Percentiles rank a stretch among this genome's conserved stretches.
phyloP scores from a whole-genome alignment of 2,113 vertebrate genomes.

The Meleagris gallopavo region DNA sequence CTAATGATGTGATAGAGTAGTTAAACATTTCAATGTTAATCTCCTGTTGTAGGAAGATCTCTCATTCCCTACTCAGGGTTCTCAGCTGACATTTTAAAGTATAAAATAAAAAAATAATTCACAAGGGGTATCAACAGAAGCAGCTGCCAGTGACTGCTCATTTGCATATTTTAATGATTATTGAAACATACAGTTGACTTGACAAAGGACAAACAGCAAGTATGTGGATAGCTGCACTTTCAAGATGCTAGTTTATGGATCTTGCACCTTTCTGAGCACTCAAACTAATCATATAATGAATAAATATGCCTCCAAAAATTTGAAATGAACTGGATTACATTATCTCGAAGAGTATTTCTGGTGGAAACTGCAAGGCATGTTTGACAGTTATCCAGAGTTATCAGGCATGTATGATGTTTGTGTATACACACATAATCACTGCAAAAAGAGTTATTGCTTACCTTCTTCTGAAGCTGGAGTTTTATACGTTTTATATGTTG shows the following conservation, averaged over 20 bases:
- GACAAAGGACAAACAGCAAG: background rate
- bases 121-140: background rate
- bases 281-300: background rate
- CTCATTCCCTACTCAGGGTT: background rate
- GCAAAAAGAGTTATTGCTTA: background rate
- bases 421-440: background rate
- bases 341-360: background rate
- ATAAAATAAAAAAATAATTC: background rate
- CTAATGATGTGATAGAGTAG: background rate
- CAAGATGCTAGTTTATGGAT: background rate
- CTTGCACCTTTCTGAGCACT: background rate
- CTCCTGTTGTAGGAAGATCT: slow-evolving; percentile 5
- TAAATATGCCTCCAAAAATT: background rate
- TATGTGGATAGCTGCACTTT: background rate
- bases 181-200: background rate
- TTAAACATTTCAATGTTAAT: slow-evolving; percentile 17
- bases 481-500: background rate
- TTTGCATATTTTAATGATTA: slow-evolving; percentile 20
- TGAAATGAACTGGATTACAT: background rate
- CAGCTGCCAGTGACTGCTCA: background rate
- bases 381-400: background rate
- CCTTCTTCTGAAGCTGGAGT: background rate
- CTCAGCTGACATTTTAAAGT: background rate
- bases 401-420: background rate
- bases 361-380: background rate